Evolutionary conservation across 1,140 invertebrate genomes (phyloP).

Genomic region (Drosophila albomicans): DNA sequence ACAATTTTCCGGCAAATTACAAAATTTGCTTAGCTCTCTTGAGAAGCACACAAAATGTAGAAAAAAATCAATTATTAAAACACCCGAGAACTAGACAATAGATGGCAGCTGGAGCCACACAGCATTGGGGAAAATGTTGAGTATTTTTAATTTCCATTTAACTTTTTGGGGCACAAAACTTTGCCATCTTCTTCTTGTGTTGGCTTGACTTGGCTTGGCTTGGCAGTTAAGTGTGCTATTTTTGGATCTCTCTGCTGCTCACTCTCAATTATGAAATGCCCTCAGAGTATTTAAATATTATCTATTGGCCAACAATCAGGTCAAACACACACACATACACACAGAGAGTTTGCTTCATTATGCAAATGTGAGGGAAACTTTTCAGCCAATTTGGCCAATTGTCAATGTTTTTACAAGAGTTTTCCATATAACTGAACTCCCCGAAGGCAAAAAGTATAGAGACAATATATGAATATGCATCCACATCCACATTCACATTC

Average conservation of each 20-base stretch:
- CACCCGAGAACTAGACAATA: neutral
- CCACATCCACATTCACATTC: neutral
- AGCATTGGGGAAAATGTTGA: no score
- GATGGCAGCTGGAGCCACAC: no score
- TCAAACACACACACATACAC: conserved; percentile 7
- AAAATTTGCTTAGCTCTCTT: neutral
- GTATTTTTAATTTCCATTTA: neutral
- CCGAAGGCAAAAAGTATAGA: neutral
- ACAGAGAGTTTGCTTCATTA: conserved; percentile 25
- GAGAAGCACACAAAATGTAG: neutral
- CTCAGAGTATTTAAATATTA: conserved; percentile 23
- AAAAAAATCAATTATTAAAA: conserved; percentile 1
- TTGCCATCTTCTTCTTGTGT: neutral
- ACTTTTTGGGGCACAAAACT: neutral
- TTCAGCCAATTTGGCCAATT: conserved; percentile 32
- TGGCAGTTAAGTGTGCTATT: neutral
- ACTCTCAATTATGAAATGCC: conserved; percentile 17
- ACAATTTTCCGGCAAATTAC: neutral
- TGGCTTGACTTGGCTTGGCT: neutral
- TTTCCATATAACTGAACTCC: conserved; percentile 3
- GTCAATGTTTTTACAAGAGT: conserved; percentile 30
- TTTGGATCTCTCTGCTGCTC: neutral
- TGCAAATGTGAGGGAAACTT: conserved; percentile 28
- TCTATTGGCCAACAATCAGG: conserved; percentile 27
- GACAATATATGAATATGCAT: neutral